Evolutionary conservation across 1,140 invertebrate species (phyloP), one percentile per base, ranked within the genome.

Genomic region (Drosophila punjabiensis): DNA sequence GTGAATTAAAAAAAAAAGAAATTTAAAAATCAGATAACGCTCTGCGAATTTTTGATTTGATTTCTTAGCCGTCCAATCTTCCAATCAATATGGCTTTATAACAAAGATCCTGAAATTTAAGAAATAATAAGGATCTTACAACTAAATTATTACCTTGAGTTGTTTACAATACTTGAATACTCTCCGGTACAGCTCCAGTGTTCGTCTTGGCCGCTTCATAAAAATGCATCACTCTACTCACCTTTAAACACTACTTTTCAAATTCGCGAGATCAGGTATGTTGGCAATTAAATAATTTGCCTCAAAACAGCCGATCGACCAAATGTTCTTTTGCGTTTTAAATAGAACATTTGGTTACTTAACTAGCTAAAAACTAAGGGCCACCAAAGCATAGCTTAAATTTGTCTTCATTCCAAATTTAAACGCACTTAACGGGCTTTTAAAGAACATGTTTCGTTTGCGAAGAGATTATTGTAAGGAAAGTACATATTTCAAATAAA

Each of bases 201-300:
- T 28, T 16, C 39, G 11, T 69, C 48, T 30, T 10, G n/a, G 4
- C 32, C n/a, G 32, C 64, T 30, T 52, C n/a, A 24, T 73, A 11
- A 3, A 59, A 52, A 39, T 68, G 63, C 14, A 69, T 52, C 85
- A 88, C 85, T 88, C 85, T 88, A 88, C 86, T 88, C 48, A 88
- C 85, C 85, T 13, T 53, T 50, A 20, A 18, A 60, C 35, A 37
- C 52, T 24, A 52, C 30, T 41, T 18, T n/a, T n/a, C n/a, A 30
- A 78, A 33, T 53, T 8, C 85, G 81, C 85, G 85, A 11, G 75
- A 85, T 64, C 67, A 41, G 62, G 52, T 28, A 35, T 30, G 47
- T 41, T 13, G 28, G 58, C 82, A 73, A 59, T 28, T 41, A 32
- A 32, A 41, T 39, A 55, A 50, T 37, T 32, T 18, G 74, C 76